These are phyloP conservation scores for Pygocentrus nattereri DNA, from an alignment of 2,797 vertebrate species.

Conservation along the genomic window DNA sequence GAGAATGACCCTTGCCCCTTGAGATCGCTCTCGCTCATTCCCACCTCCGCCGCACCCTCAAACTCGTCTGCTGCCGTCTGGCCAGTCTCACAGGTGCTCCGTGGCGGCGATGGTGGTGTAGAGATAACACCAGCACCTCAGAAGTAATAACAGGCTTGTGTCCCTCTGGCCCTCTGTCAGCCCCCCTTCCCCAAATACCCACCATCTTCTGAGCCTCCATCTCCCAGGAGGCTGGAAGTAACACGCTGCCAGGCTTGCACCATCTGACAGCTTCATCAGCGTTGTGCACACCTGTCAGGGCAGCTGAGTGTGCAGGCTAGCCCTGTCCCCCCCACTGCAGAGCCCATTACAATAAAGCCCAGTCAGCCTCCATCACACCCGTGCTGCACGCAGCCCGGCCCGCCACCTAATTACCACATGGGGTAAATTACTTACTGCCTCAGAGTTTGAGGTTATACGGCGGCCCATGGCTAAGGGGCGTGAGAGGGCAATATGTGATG, in stretches of 20 bases:
- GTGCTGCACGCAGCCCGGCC: not conserved
- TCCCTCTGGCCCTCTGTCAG: conserved; percentile 42
- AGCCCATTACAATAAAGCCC: conserved; percentile 41
- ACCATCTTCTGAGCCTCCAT: not conserved
- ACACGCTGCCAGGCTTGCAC: conserved; percentile 39
- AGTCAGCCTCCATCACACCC: conserved; percentile 12
- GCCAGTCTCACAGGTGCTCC: conserved; percentile 10
- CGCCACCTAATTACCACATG: conserved; percentile 17
- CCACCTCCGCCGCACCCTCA: not conserved
- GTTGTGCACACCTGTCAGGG: conserved; percentile 49
- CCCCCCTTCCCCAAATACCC: not conserved
- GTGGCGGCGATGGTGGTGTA: not conserved
- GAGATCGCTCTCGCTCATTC: not conserved
- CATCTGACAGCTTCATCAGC: conserved; percentile 61
- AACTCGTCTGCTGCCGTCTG: not conserved
- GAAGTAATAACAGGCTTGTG: conserved; percentile 48
- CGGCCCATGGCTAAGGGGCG: conserved; percentile 31
- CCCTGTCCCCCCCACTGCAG: not conserved
- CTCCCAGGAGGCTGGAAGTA: conserved; percentile 35
- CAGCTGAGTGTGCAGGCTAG: conserved; percentile 46
- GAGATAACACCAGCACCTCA: conserved; percentile 43
- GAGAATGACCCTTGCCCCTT: not conserved
- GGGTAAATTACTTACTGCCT: conserved; percentile 52
- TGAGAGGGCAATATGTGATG: conserved; percentile 32
- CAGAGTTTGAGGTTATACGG: conserved; percentile 37